Base-by-base conservation (phyloP, 2,888 invertebrate genomes). In the Lithophane ornitopus region DNA sequence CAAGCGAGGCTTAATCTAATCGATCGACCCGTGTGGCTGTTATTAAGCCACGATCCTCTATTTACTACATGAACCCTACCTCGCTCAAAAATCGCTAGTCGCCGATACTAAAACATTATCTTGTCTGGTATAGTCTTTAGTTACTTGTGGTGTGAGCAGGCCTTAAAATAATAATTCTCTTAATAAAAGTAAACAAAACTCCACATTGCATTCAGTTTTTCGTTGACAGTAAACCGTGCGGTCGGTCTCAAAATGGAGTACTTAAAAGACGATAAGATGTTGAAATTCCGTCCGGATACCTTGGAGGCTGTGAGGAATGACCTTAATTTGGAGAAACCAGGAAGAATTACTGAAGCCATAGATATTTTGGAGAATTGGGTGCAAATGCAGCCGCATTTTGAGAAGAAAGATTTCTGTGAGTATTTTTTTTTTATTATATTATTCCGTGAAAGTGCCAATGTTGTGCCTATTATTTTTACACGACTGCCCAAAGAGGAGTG, bases 291-390 rank as follows among this genome's bases (percentile, higher is more conserved):
- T 26, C 74, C 88, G 0, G 85, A 92, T 63, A 90, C 91, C 0
- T 69, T 93, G n/a, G 75, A 86, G 61, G 78, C n/a, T 11, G 88
- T 92, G 0, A 88, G 93, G 54, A 90, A 85, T 70, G 87, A 88
- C 12, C 78, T 88, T 0, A 86, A 90, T 78, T 77, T 93, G 28
- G 88, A 92, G 6, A 79, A 89, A 34, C 87, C 88, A 0, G 89
- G 85, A 22, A 87, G 90, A 28, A 87, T 93, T 59, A 70, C 86
- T 0, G 91, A 93, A 65, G 91, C 92, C 0, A 72, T 94, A 0
- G 89, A 92, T 65, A 88, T 92, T 49, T 77, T 94, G 56, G 89
- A 91, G n/a, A 88, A 90, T 1, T 94, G 93, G 93, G 84, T 93
- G n/a, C 80, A 89, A 59, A 90, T 90, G 72, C 94, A 94, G 63